Base-by-base conservation (phyloP, 2,888 invertebrate genomes). In the Cosmia pyralina region DNA sequence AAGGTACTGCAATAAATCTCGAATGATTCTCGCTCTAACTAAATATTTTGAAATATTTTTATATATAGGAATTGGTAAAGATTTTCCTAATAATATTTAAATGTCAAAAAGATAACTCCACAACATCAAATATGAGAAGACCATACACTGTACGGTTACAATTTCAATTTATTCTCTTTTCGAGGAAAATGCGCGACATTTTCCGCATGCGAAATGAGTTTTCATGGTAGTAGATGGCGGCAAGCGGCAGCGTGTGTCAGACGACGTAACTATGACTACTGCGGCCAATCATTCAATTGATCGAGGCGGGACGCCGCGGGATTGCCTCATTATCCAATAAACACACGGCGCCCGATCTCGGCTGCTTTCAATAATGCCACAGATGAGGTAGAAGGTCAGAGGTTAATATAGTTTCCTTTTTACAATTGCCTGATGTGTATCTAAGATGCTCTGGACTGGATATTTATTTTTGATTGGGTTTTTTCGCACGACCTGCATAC, bases 281-380 rank as follows among this genome's bases (percentile, higher is more conserved):
- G 88, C 81, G 82, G 84, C 91, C 90, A 95, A 93, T 93, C 92
- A 92, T 93, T 88, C 93, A 95, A 94, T 94, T 94, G 92, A 93
- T 93, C 88, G 89, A 90, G 90, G 88, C 89, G 89, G 88, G 84
- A 88, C 92, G 90, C 91, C 87, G 89, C 90, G 87, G 90, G 93
- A 94, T 93, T 90, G 90, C 90, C 91, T 92, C 91, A 93, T 95
- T 94, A 95, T 94, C 90, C 92, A 94, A 95, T 95, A 91, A 91
- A 90, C 91, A 90, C 88, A 88, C 86, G 87, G 91, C 92, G 91
- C 91, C 90, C 88, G 88, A 79, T 84, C 83, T 75, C 75, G 83
- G 82, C 72, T 84, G 84, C 81, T 87, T 88, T 86, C 84, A 89
- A 89, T 90, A 87, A 85, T 77, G 80, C 79, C 83, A 83, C 69